Evolutionary conservation across 1,140 invertebrate species (phyloP).

Genomic region (Brevipalpus yothersi): DNA sequence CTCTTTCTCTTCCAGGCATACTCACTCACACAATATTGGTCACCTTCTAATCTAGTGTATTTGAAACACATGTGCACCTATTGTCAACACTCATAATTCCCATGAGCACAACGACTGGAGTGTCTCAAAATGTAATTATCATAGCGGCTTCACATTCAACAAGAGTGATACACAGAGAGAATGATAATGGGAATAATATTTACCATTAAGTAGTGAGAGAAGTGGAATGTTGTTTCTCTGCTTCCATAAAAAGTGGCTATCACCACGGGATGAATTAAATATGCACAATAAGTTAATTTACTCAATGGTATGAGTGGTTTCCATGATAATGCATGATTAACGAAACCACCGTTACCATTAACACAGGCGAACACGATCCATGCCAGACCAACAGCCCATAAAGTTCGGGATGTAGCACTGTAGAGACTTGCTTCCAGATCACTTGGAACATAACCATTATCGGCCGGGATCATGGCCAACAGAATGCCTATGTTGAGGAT

Average conservation of each 20-base stretch:
- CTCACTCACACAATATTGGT: too few relatives aligned
- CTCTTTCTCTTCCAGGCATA: too few relatives aligned
- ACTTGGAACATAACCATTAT: conserved; percentile 11
- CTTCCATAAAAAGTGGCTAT: conserved; percentile 14
- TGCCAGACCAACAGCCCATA: conserved; percentile 50
- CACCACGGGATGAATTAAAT: conserved; percentile 21
- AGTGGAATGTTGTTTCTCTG: conserved; percentile 11
- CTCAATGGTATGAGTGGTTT: conserved; percentile 19
- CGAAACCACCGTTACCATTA: conserved; percentile 29
- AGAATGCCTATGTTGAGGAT: conserved; percentile 6
- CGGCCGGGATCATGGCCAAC: conserved; percentile 14
- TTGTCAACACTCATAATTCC: too few relatives aligned
- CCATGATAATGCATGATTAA: conserved; percentile 22
- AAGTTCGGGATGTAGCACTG: conserved; percentile 51
- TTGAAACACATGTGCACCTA: too few relatives aligned
- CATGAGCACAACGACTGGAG: not conserved
- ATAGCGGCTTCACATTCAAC: too few relatives aligned
- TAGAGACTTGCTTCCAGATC: conserved; percentile 34
- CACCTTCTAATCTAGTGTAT: too few relatives aligned
- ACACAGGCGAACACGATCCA: conserved; percentile 74
- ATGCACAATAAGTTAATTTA: conserved; percentile 22
- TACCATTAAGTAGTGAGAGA: conserved; percentile 11
- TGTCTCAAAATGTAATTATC: not conserved
- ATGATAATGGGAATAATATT: not conserved
- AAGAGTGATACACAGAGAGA: too few relatives aligned